These are phyloP conservation scores for Druon quercuslanigerum DNA, from an alignment of 1,140 invertebrate species.

Conservation along the genomic window DNA sequence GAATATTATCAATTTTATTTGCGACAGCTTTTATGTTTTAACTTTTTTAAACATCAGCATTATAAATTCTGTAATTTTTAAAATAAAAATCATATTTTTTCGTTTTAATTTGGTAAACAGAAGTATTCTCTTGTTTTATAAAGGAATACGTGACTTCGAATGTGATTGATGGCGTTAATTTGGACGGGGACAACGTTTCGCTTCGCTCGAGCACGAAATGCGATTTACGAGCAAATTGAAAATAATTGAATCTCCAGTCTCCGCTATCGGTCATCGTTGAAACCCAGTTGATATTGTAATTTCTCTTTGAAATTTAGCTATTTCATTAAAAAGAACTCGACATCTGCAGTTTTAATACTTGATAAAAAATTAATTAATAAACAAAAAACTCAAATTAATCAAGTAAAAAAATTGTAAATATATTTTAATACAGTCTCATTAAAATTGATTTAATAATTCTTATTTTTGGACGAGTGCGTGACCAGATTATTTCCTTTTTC, in stretches of 20 bases:
- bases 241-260: constrained; percentile 34
- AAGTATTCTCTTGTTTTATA: neutral
- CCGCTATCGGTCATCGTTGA: neutral
- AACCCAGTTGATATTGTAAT: constrained; percentile 1
- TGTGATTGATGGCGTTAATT: constrained; percentile 17
- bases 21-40: no score
- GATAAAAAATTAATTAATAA: no score
- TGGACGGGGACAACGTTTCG: neutral
- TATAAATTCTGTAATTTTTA: no score
- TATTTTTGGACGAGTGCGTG: no score
- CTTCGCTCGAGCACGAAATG: constrained; percentile 33
- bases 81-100: no score
- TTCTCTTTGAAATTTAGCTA: neutral
- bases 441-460: no score
- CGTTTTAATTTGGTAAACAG: no score
- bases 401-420: no score
- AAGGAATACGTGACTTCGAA: neutral
- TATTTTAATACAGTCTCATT: no score
- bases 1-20: no score
- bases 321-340: neutral
- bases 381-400: no score
- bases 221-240: constrained; percentile 41
- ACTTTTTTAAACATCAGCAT: no score
- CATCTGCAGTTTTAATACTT: neutral
- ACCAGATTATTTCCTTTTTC: constrained; percentile 51